Conservation (phyloP, 2,113 vertebrate species). For the Tragelaphus buxtoni region DNA sequence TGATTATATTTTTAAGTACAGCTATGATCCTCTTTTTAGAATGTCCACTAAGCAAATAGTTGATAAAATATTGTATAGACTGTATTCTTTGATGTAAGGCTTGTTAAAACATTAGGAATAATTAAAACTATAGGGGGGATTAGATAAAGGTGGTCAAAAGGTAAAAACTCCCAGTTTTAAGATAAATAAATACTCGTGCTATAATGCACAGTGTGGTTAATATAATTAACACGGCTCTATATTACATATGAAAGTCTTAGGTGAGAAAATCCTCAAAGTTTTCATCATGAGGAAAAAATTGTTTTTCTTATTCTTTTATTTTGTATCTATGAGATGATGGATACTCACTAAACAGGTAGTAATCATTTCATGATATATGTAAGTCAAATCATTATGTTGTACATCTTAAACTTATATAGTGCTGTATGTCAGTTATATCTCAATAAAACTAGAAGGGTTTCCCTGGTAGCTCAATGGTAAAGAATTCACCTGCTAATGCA, state of each 20-base stretch:
- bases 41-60: not conserved
- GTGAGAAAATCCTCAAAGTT: not conserved
- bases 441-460: not conserved
- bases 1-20: not conserved
- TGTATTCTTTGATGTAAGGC: not conserved
- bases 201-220: not conserved
- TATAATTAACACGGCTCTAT: not conserved
- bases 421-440: not conserved
- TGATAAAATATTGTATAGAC: not conserved
- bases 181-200: not conserved
- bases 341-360: not conserved
- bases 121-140: not conserved
- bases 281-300: not conserved
- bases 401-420: not conserved
- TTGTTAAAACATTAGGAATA: not conserved
- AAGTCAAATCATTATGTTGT: not conserved
- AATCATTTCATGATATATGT: not conserved
- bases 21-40: not conserved
- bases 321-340: not conserved
- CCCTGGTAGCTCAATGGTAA: not conserved
- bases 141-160: not conserved
- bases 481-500: not conserved
- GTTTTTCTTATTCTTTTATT: not conserved
- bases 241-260: not conserved
- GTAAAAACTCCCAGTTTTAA: not conserved